phyloP scores from a whole-genome alignment of 2,113 vertebrate genomes.

The Serinus canaria region DNA sequence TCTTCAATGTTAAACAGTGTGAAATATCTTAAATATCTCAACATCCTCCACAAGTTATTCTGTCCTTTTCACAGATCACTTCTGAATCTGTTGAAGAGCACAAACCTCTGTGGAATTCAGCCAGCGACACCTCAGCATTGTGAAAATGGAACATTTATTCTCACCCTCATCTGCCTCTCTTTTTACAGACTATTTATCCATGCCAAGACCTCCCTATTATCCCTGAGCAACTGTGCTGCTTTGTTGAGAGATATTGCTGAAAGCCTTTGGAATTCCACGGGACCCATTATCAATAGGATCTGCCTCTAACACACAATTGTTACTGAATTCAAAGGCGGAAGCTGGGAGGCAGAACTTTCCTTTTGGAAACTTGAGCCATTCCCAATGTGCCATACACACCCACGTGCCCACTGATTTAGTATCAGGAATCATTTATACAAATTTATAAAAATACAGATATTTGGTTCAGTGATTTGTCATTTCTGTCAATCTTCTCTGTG shows the following conservation, averaged over 20 bases:
- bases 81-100: conserved; percentile 11
- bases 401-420: neutral
- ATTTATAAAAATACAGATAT: neutral
- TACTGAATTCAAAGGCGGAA: neutral
- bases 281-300: neutral
- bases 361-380: neutral
- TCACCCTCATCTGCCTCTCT: neutral
- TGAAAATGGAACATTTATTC: conserved; percentile 42
- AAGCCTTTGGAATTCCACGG: conserved; percentile 2
- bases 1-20: conserved; percentile 5
- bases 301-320: neutral
- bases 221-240: conserved; percentile 4
- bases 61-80: neutral
- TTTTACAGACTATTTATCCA: neutral
- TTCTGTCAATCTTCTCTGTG: neutral
- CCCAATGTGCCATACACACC: neutral
- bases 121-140: neutral
- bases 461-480: neutral
- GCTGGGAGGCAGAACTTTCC: neutral
- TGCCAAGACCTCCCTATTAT: neutral
- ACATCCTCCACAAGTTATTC: neutral
- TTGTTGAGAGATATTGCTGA: neutral
- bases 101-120: conserved; percentile 20
- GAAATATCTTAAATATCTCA: conserved; percentile 3
- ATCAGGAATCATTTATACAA: neutral